Percentiles rank a stretch among this genome's conserved stretches.
These are phyloP conservation scores for Manacus vitellinus DNA, from an alignment of 2,113 vertebrate species.

Conservation along the genomic window DNA sequence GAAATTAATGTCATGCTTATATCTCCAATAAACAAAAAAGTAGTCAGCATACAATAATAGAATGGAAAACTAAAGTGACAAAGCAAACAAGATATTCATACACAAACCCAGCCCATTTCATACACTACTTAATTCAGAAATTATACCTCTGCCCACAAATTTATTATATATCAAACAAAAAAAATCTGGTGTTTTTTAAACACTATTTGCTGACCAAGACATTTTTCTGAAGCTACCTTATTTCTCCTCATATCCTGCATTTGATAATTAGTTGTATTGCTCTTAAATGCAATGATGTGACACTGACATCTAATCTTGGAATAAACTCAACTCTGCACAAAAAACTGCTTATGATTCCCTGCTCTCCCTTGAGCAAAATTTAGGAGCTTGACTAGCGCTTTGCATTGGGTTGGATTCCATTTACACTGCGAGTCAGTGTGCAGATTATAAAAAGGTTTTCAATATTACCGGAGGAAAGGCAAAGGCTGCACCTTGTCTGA, in stretches of 20 bases:
- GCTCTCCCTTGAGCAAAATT: background rate
- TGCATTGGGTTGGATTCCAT: background rate
- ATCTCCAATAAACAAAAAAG: constrained; percentile 23
- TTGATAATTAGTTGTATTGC: background rate
- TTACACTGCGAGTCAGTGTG: background rate
- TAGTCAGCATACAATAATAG: constrained; percentile 22
- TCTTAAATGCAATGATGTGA: background rate
- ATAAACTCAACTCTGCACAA: background rate
- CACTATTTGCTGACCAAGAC: background rate
- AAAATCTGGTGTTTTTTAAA: background rate
- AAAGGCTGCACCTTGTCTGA: background rate
- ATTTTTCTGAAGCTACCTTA: background rate
- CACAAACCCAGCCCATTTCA: background rate
- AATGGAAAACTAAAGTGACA: constrained; percentile 37
- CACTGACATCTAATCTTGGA: background rate
- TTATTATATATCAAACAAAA: background rate
- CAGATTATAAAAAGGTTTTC: background rate
- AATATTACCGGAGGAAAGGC: background rate
- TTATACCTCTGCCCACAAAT: background rate
- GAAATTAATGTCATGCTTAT: constrained; percentile 45
- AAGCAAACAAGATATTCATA: background rate
- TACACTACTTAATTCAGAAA: background rate
- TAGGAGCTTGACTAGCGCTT: background rate
- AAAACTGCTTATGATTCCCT: background rate
- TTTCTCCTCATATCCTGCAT: background rate